Evolutionary conservation across 1,140 invertebrate genomes (phyloP).

Genomic region (Mactra quadrangularis): DNA sequence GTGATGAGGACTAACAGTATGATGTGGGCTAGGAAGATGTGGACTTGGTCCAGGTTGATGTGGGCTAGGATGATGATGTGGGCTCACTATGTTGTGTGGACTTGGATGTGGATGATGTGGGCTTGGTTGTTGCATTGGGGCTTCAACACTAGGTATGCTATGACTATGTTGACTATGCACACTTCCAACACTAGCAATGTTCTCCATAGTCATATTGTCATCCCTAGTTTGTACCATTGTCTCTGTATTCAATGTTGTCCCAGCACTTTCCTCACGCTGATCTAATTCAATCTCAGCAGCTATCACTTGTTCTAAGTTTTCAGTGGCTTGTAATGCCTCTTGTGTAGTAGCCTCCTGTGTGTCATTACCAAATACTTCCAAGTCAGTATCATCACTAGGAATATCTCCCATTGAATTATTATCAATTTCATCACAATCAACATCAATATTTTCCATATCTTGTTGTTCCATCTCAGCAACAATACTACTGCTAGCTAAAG

Average conservation of each 20-base stretch:
- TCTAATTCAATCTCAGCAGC: slow-evolving; percentile 71
- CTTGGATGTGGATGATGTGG: slow-evolving; percentile 57
- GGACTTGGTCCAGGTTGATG: slow-evolving; percentile 48
- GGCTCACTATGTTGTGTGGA: slow-evolving; percentile 52
- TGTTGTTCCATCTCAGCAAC: slow-evolving; percentile 50
- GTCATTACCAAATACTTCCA: slow-evolving; percentile 70
- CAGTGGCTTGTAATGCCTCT: slow-evolving; percentile 44
- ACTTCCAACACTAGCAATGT: slow-evolving; percentile 56
- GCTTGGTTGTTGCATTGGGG: slow-evolving; percentile 34
- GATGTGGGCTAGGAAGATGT: slow-evolving; percentile 52
- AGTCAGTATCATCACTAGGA: slow-evolving; percentile 72
- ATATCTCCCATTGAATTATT: slow-evolving; percentile 71
- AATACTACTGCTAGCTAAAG: slow-evolving; percentile 48
- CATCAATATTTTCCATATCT: slow-evolving; percentile 43
- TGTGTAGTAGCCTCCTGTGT: slow-evolving; percentile 44
- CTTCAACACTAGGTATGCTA: slow-evolving; percentile 54
- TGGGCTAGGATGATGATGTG: slow-evolving; percentile 52
- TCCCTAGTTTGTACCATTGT: slow-evolving; percentile 52
- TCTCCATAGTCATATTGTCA: slow-evolving; percentile 39
- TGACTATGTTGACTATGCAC: slow-evolving; percentile 46
- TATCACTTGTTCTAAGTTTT: slow-evolving; percentile 72
- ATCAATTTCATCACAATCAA: slow-evolving; percentile 61
- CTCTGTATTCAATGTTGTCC: slow-evolving; percentile 25
- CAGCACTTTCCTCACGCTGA: slow-evolving; percentile 69
- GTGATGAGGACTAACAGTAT: slow-evolving; percentile 44